A percentile compares a stretch with the other conserved stretches of the same genome.
These are phyloP conservation scores for Tetragonisca angustula DNA, from an alignment of 2,888 invertebrate genomes.

Conservation along the genomic window DNA sequence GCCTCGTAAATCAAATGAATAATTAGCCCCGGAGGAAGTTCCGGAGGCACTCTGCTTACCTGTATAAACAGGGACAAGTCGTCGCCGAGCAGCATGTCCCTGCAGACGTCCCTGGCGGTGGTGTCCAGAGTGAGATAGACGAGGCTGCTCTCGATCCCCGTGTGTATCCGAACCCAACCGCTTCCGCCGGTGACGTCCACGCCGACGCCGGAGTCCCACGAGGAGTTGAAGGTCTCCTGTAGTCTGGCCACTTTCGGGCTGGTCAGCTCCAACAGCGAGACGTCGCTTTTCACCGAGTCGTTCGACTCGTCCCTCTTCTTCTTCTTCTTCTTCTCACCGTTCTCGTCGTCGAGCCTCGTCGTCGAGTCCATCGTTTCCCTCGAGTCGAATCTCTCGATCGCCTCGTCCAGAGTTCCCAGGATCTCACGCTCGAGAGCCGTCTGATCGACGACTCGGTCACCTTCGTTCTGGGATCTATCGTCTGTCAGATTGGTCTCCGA, in stretches of 20 bases:
- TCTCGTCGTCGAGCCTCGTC: constrained; percentile 24
- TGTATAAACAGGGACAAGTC: constrained; percentile 81
- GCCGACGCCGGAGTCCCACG: constrained; percentile 84
- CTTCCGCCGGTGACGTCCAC: constrained; percentile 85
- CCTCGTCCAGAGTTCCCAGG: constrained; percentile 78
- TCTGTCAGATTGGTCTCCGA: not conserved
- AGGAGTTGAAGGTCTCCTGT: constrained; percentile 78
- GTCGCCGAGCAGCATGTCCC: constrained; percentile 85
- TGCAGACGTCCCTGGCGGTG: constrained; percentile 85
- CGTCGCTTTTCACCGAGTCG: constrained; percentile 77
- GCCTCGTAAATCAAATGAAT: constrained; percentile 57
- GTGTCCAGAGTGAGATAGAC: constrained; percentile 86
- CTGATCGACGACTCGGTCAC: constrained; percentile 51
- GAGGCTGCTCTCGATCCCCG: constrained; percentile 87
- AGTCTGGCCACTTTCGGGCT: constrained; percentile 49
- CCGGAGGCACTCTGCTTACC: constrained; percentile 70
- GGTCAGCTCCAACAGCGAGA: constrained; percentile 61
- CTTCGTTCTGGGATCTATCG: not conserved
- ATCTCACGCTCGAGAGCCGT: constrained; percentile 65
- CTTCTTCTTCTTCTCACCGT: too few relatives aligned
- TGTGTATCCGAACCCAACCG: constrained; percentile 88
- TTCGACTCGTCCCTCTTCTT: constrained; percentile 71
- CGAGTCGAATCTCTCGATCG: constrained; percentile 79
- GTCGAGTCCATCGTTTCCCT: constrained; percentile 47
- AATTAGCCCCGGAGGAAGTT: constrained; percentile 50